Base-by-base conservation (phyloP, 2,797 vertebrate species). In the Silurus lanzhouensis region DNA sequence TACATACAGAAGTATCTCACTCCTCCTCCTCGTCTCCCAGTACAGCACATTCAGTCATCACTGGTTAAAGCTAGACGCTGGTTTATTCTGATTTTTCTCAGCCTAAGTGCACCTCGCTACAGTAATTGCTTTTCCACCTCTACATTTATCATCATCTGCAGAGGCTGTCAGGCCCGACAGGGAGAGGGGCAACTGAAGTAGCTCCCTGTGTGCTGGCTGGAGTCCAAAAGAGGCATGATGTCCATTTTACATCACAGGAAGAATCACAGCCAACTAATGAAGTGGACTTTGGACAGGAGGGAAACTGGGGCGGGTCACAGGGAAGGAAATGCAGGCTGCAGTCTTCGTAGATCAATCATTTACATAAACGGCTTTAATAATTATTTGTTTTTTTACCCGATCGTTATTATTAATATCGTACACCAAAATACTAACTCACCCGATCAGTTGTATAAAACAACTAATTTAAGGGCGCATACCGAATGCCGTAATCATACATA, bases 111-210 rank as follows among this genome's bases (percentile, higher is more conserved):
- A 93, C 92, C 93, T 94, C 93, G 94, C 93, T 92, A 93, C 92
- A 92, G 91, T 95, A 94, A 94, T 95, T 94, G 94, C 94, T 95
- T 95, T 94, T 94, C 92, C 92, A 92, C 92, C 91, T 93, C 92
- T 92, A 92, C 93, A 95, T 95, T 95, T 93, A 95, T 95, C 94
- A 94, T 95, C 94, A 94, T 95, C 92, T 94, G 91, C 91, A 89
- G 25, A 68, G 89, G 90, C 92, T 95, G 94, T 93, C 93, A 92
- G 91, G 90, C 92, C 92, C 92, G 93, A 90, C 90, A 84, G 91
- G 88, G 89, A 90, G 79, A 87, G 84, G 81, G 88, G 85, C 44
- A 48, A 75, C 55, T 86, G 88, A 82, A 82, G 89, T 88, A 88
- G 87, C 58, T 75, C 80, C 71, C 64, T 22, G 83, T 90, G 67